Percentiles rank a stretch among this genome's conserved stretches.
These are phyloP conservation scores for Bujurquina vittata DNA, from an alignment of 2,113 vertebrate genomes.

Conservation along the genomic window DNA sequence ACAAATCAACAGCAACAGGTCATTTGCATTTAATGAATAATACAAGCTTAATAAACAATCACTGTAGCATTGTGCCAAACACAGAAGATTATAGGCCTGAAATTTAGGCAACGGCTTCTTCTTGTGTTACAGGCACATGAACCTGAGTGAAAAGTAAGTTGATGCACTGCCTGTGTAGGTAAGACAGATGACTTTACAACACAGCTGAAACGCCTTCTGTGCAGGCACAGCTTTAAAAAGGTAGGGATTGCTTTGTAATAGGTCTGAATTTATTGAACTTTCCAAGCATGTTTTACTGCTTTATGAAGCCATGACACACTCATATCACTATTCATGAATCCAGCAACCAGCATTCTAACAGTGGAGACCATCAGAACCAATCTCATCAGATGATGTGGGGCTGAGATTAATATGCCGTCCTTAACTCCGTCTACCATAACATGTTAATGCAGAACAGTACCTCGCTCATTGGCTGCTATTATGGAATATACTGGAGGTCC, in stretches of 20 bases:
- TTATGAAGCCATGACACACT: constrained; percentile 58
- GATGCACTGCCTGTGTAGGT: not conserved
- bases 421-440: constrained; percentile 70
- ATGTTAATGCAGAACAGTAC: constrained; percentile 73
- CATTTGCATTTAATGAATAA: constrained; percentile 7
- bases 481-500: constrained; percentile 52
- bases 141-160: not conserved
- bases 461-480: constrained; percentile 69
- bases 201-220: not conserved
- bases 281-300: constrained; percentile 57
- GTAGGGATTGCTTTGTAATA: constrained; percentile 36
- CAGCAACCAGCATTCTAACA: constrained; percentile 52
- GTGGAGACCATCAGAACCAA: constrained; percentile 58
- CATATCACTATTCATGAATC: constrained; percentile 65
- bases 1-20: not conserved
- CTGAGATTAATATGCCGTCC: constrained; percentile 67
- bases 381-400: constrained; percentile 61
- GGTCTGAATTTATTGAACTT: constrained; percentile 41
- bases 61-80: not conserved
- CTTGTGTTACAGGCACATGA: not conserved
- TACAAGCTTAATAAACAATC: not conserved
- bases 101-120: not conserved
- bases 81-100: not conserved
- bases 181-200: not conserved
- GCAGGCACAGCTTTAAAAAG: constrained; percentile 11